Evolutionary conservation across 2,888 invertebrate genomes (phyloP).

Genomic region (Pasiphila rectangulata): DNA sequence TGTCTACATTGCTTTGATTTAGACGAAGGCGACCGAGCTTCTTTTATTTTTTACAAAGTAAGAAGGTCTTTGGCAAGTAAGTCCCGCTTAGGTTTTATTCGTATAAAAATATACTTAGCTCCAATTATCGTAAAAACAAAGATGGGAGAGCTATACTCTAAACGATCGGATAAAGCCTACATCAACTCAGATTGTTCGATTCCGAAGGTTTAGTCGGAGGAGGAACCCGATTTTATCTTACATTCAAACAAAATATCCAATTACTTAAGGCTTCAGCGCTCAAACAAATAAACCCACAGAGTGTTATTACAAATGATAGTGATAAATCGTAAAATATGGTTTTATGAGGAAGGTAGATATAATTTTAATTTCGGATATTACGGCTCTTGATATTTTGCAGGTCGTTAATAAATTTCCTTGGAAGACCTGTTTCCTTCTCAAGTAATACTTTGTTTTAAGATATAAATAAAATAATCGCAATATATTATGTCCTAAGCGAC

Average conservation of each 20-base stretch:
- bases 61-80: not conserved
- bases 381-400: not conserved
- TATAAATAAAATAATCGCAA: too few species aligned
- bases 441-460: too few species aligned
- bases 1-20: not conserved
- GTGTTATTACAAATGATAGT: slow-evolving; percentile 46
- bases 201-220: slow-evolving; percentile 46
- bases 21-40: not conserved
- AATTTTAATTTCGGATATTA: slow-evolving; percentile 1
- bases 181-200: slow-evolving; percentile 39
- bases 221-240: slow-evolving; percentile 56
- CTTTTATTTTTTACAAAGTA: not conserved
- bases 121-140: slow-evolving; percentile 38
- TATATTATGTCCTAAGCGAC: too few species aligned
- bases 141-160: slow-evolving; percentile 31
- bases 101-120: slow-evolving; percentile 19
- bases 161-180: slow-evolving; percentile 33
- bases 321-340: slow-evolving; percentile 27
- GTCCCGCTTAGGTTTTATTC: not conserved
- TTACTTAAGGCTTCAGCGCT: slow-evolving; percentile 52
- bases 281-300: slow-evolving; percentile 38
- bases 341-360: not conserved
- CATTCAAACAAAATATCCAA: slow-evolving; percentile 62
- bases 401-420: not conserved
- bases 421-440: not conserved